Base-by-base conservation (phyloP, 1,140 invertebrate genomes). In the Formica exsecta region DNA sequence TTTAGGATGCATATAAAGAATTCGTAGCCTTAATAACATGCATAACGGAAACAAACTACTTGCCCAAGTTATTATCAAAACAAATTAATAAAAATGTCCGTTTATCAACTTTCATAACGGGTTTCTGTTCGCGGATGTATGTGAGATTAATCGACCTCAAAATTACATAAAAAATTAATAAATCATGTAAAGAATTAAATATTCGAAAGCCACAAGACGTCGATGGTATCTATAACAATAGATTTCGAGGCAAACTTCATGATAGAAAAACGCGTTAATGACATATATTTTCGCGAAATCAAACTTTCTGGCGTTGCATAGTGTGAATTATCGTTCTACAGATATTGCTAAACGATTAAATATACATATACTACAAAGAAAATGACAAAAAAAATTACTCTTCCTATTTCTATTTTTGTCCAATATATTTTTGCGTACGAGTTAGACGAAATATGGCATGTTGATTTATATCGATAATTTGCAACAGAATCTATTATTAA, bases 241-340 rank as follows among this genome's bases (percentile, higher is more conserved):
- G 19, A 4, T 81, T 73, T 54, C 19, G 29, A 81, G 11, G 19
- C 0, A 8, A 11, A 22, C 2, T 13, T 0, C 22, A n/a, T 22
- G 44, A 41, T 2, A 81, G 59, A 44, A 57, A 61, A 73, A 73
- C 3, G 19, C 19, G 38, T 81, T n/a, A 73, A 22, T 83, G 51
- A 62, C 68, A 73, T 61, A 73, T 61, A 74, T 73, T 80, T 83
- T 11, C 32, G 7, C 38, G 8, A 62, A 29, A 73, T 19, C 25
- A 59, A 59, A 61, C 11, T 59, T 16, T 13, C 6, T 36, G 25
- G 11, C 29, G 13, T 5, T 11, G 22, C 32, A 32, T 11, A 13
- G 25, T 3, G 5, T 8, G 6, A 16, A 74, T 57, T 22, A 36
- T 36, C 25, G 1, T 59, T 73, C 32, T 11, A 32, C 9, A 54